Conservation (phyloP, 1,140 invertebrate genomes). For the Zaprionus taronus region DNA sequence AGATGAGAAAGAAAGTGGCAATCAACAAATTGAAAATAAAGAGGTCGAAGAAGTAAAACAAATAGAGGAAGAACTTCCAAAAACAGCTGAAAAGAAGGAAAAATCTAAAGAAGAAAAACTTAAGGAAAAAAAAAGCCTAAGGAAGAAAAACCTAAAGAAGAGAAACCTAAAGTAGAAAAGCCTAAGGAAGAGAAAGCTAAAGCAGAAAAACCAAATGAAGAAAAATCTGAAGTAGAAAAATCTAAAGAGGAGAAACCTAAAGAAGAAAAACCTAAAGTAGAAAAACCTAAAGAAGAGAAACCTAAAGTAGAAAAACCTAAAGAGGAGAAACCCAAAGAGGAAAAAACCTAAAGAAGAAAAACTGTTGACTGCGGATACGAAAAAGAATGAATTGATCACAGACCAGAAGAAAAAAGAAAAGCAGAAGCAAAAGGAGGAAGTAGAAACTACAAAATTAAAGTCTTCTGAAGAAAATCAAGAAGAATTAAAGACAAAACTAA, state of each 20-base stretch:
- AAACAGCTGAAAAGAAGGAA: no score
- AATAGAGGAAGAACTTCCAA: no score
- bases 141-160: background rate
- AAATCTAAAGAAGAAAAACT: conserved; percentile 1
- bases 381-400: conserved; percentile 10
- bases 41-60: no score
- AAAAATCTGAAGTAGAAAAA: no score
- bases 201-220: background rate
- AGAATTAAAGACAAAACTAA: background rate
- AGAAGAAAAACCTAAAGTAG: no score
- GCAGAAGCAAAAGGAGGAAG: background rate
- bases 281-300: conserved; percentile 13
- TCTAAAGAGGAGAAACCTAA: background rate
- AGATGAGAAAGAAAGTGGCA: no score
- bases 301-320: background rate
- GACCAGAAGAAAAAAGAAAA: conserved; percentile 5
- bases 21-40: no score
- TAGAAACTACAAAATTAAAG: background rate
- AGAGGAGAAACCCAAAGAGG: background rate
- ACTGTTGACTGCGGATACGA: background rate
- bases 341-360: background rate
- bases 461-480: background rate
- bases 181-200: background rate
- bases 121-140: background rate
- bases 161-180: background rate